Evolutionary conservation across 2,888 invertebrate genomes (phyloP).

Genomic region (Lacanobia wlatinum): DNA sequence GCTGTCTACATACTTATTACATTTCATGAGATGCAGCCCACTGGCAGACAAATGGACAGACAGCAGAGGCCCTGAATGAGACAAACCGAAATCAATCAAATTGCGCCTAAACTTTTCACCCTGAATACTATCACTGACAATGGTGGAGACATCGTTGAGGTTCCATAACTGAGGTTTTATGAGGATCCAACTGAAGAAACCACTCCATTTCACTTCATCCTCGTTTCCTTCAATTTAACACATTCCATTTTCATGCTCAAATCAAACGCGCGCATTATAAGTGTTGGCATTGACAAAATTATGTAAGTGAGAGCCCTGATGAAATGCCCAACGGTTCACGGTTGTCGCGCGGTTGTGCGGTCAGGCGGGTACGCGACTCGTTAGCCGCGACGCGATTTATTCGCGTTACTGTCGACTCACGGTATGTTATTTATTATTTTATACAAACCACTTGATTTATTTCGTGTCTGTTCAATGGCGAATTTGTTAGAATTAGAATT

Average conservation of each 20-base stretch:
- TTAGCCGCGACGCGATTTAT: slow-evolving; percentile 77
- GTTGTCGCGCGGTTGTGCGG: slow-evolving; percentile 61
- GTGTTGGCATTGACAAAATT: slow-evolving; percentile 38
- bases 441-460: slow-evolving; percentile 65
- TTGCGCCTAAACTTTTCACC: not conserved
- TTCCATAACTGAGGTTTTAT: not conserved
- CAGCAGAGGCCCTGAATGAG: too few species aligned
- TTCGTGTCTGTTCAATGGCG: slow-evolving; percentile 58
- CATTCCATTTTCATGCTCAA: slow-evolving; percentile 32
- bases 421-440: slow-evolving; percentile 77
- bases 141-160: not conserved
- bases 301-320: slow-evolving; percentile 61
- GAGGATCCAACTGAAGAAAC: not conserved
- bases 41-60: not conserved
- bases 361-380: slow-evolving; percentile 66
- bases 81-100: not conserved
- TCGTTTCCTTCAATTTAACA: slow-evolving; percentile 12
- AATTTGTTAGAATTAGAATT: slow-evolving; percentile 65
- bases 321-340: slow-evolving; percentile 71
- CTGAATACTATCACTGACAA: not conserved
- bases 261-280: slow-evolving; percentile 22
- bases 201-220: slow-evolving; percentile 4
- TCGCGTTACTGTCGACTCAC: slow-evolving; percentile 72
- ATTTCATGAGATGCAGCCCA: not conserved
- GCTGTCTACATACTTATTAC: not conserved